phyloP scores from a whole-genome alignment of 2,888 invertebrate genomes.

The Amiota minor region DNA sequence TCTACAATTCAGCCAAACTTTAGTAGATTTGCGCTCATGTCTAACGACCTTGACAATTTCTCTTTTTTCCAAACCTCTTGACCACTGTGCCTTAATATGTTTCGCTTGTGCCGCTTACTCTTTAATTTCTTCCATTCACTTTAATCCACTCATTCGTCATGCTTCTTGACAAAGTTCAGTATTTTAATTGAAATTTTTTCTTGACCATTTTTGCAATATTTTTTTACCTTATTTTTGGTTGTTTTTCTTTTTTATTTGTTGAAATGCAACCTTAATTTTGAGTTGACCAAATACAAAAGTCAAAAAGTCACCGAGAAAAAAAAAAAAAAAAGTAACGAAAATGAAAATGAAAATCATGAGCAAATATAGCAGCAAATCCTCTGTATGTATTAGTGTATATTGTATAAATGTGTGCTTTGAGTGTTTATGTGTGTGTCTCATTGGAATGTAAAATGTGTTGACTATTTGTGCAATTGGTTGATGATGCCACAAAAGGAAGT shows the following conservation, averaged over 20 bases:
- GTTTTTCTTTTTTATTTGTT: conserved; percentile 31
- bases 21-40: too few species aligned
- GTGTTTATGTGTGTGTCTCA: background rate
- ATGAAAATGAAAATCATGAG: conserved; percentile 6
- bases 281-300: conserved; percentile 47
- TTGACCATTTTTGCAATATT: background rate
- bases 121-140: too few species aligned
- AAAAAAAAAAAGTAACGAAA: conserved; percentile 12
- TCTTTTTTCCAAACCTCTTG: too few species aligned
- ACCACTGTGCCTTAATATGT: too few species aligned
- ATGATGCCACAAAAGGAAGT: conserved; percentile 25
- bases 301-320: background rate
- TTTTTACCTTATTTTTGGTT: conserved; percentile 44
- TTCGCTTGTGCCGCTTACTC: too few species aligned
- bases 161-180: too few species aligned
- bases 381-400: too few species aligned
- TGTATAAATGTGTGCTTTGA: too few species aligned
- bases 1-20: too few species aligned
- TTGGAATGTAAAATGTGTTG: conserved; percentile 16
- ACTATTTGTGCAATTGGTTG: conserved; percentile 5
- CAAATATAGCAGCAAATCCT: background rate
- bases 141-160: too few species aligned
- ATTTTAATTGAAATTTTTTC: conserved; percentile 59
- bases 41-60: too few species aligned
- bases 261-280: conserved; percentile 32